Evolutionary conservation across 1,140 invertebrate genomes (phyloP).

Genomic region (Octopus bimaculoides): DNA sequence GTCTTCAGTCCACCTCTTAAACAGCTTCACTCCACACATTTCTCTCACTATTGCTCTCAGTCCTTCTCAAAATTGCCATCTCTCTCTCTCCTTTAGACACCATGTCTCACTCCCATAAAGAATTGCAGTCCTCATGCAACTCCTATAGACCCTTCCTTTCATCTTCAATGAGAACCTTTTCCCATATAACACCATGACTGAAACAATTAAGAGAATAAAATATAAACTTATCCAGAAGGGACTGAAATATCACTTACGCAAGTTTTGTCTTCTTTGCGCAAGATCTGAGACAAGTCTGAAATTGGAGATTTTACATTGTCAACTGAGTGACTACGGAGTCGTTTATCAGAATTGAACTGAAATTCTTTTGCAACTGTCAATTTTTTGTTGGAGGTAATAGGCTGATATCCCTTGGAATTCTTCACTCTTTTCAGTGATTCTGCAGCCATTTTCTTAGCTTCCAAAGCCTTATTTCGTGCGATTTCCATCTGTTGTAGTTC

Average conservation of each 20-base stretch:
- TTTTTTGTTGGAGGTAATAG: conserved; percentile 26
- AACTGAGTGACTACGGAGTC: conserved; percentile 34
- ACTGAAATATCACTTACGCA: background rate
- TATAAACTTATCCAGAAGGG: too few relatives aligned
- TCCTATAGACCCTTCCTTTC: too few relatives aligned
- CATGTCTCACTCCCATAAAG: too few relatives aligned
- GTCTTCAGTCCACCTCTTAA: too few relatives aligned
- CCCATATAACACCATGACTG: too few relatives aligned
- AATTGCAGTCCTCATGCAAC: too few relatives aligned
- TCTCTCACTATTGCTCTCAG: too few relatives aligned
- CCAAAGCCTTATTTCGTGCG: conserved; percentile 38
- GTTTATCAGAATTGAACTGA: conserved; percentile 45
- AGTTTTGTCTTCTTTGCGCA: background rate
- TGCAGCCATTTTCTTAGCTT: conserved; percentile 37
- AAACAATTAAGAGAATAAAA: too few relatives aligned
- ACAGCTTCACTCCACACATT: too few relatives aligned
- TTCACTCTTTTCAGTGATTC: conserved; percentile 40
- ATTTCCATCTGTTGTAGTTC: conserved; percentile 46
- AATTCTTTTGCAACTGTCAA: conserved; percentile 43
- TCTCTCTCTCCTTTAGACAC: too few relatives aligned
- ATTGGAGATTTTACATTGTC: conserved; percentile 20
- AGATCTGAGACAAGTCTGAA: background rate
- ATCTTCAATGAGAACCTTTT: too few relatives aligned
- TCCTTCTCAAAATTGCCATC: too few relatives aligned
- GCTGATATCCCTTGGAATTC: conserved; percentile 22